phyloP scores from a whole-genome alignment of 2,113 vertebrate species.

The Toxotes chatareus region DNA sequence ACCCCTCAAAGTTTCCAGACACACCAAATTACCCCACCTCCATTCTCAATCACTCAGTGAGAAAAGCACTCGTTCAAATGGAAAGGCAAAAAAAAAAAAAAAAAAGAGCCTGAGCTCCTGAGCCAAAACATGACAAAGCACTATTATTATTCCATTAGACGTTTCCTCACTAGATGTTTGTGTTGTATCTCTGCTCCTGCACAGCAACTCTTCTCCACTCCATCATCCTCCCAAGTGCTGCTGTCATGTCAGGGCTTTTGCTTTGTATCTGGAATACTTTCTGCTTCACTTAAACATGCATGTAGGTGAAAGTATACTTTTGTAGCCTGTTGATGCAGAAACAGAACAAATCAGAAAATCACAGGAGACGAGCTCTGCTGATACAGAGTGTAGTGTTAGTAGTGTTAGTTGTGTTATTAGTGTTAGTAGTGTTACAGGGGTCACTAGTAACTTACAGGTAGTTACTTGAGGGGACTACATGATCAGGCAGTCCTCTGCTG shows the following conservation, averaged over 20 bases:
- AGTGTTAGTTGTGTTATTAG: neutral
- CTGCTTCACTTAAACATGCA: neutral
- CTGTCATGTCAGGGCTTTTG: neutral
- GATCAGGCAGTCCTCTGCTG: neutral
- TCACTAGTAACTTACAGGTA: neutral
- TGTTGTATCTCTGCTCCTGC: conserved; percentile 25
- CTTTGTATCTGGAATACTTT: neutral
- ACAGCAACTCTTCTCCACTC: conserved; percentile 12
- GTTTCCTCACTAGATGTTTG: conserved; percentile 27
- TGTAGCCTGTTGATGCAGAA: neutral
- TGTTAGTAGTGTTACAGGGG: neutral
- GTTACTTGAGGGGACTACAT: neutral
- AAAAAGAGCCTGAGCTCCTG: neutral
- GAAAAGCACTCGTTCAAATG: neutral
- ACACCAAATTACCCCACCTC: neutral
- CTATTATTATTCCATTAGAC: conserved; percentile 38
- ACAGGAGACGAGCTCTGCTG: neutral
- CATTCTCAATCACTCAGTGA: neutral
- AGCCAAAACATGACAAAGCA: conserved; percentile 34
- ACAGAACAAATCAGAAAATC: neutral
- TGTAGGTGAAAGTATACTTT: neutral
- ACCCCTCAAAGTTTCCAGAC: neutral
- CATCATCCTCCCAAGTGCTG: conserved; percentile 12
- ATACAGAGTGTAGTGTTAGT: neutral
- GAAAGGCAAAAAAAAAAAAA: neutral